Evolutionary conservation across 2,888 invertebrate species (phyloP), one percentile per base, ranked within the genome.

Genomic region (Chromoteleia sp.): DNA sequence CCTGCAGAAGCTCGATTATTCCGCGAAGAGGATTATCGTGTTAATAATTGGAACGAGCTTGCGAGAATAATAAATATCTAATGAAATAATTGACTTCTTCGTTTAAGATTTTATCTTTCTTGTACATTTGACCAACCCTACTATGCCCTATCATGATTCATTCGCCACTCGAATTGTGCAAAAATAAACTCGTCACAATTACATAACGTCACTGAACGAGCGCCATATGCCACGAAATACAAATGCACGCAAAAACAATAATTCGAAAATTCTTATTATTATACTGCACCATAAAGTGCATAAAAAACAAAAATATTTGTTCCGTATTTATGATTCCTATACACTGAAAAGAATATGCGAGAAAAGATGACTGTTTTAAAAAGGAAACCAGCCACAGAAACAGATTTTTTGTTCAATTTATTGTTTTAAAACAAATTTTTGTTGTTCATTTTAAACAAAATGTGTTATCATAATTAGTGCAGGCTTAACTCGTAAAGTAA

Each of bases 21-120:
- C 63, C 36, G 54, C 14, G 36, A 74, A 61, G 61, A 25, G 73
- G 73, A 73, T 73, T 73, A 61, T 52, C 61, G 17, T 43, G 61
- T 36, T 61, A 73, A 73, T 73, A 61, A 73, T 73, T 73, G 52
- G 52, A 30, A 33, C 30, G 21, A 14, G 33, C 52, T 14, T 10
- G 15, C 41, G 29, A 29, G 52, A 41, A 61, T 33, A 30, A 61
- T 73, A 71, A 71, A 71, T 71, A 59, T 52, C 41, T 61, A 61
- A 71, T 41, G 50, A 71, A 50, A 30, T 71, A 59, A 61, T 50
- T 50, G 39, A 61, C 52, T 61, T 19, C 29, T 56, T 48, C 30
- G 17, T n/a, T 54, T 67, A 19, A 67, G 29, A n/a, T n/a, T n/a
- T n/a, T n/a, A n/a, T n/a, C n/a, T n/a, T n/a, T n/a, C n/a, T n/a